Evolutionary conservation across 2,797 vertebrate genomes (phyloP), one percentile per base, ranked within the genome.

Genomic region (Ceyx erithaca): DNA sequence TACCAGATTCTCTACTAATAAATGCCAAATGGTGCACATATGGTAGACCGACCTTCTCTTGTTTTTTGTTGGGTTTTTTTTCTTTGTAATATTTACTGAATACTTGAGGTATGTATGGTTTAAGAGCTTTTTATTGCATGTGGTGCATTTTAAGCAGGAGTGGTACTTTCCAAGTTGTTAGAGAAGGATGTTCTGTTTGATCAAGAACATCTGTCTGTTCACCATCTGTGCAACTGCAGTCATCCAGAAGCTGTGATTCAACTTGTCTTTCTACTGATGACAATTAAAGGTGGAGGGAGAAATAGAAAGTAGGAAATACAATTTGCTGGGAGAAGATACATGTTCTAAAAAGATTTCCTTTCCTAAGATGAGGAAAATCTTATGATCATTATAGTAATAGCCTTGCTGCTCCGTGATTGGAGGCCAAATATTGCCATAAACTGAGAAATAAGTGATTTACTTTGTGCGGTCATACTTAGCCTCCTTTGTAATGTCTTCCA

Each of bases 21-120:
- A 92, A 85, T 87, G 31, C 25, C 0, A 0, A 76, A 80, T 37
- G 22, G 49, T 43, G 31, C 46, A 68, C 58, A 51, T 35, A 68
- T 19, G 33, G 58, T 48, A 73, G 75, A 67, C 22, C 4, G 71
- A 67, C 18, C 7, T 68, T 37, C 30, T 52, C 40, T 85, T 85
- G 20, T 51, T 95, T 92, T 90, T 90, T 37, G 87, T 92, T 92
- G 80, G 71, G 43, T 95, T 90, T 90, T 37, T 92, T 93, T 85
- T 78, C 57, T 82, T 23, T 35, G 55, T 89, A 87, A 41, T 92
- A 85, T 94, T 92, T 92, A 85, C 68, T 85, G 54, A 92, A 89
- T 90, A 78, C 21, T 89, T 77, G 62, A 83, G 54, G 79, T 71
- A 82, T 43, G 12, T 64, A 70, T 68, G n/a, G 37, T 89, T 93